Evolutionary conservation across 2,113 vertebrate genomes (phyloP), one percentile per base, ranked within the genome.

Genomic region (Ranitomeya imitator): DNA sequence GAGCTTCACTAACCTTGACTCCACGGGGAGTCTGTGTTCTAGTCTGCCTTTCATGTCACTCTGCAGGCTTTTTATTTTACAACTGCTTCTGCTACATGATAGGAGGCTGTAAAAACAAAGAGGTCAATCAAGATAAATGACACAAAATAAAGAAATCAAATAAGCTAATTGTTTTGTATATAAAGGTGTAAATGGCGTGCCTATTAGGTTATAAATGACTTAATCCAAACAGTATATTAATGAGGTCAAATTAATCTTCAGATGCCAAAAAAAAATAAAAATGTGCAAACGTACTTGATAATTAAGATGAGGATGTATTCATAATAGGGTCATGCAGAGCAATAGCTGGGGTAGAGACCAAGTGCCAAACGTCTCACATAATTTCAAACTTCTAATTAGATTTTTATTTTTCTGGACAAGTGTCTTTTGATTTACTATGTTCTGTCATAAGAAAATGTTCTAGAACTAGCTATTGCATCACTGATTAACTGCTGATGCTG

Each of bases 311-410:
- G 86, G 79, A 79, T 82, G 61, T 77, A 37, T 79, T 37, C 23
- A 55, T 86, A 79, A 85, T 78, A 90, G 71, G 0, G 76, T 79
- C 83, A 7, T 4, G 76, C 88, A 89, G 81, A 85, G 91, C 86
- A 69, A 21, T 84, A 90, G 60, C 71, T 82, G 81, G 83, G 86
- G 37, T 85, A 65, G 37, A 54, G 73, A 77, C 59, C 57, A 83
- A 88, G 78, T 83, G 59, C 55, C 82, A 88, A 88, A 63, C 4
- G 21, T 65, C 67, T 84, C 71, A 84, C 45, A 65, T 59, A 83
- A 61, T 84, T 78, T 88, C 77, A 84, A 51, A 91, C 76, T 78
- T 63, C 79, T 91, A 90, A 93, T 88, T 89, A 87, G 77, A 83
- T 91, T 86, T 0, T 18, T 79, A 82, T 87, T 79, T 0, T 31